Evolutionary conservation across 2,888 invertebrate genomes (phyloP), one percentile per base, ranked within the genome.

Genomic region (Nemapogon koenigi): DNA sequence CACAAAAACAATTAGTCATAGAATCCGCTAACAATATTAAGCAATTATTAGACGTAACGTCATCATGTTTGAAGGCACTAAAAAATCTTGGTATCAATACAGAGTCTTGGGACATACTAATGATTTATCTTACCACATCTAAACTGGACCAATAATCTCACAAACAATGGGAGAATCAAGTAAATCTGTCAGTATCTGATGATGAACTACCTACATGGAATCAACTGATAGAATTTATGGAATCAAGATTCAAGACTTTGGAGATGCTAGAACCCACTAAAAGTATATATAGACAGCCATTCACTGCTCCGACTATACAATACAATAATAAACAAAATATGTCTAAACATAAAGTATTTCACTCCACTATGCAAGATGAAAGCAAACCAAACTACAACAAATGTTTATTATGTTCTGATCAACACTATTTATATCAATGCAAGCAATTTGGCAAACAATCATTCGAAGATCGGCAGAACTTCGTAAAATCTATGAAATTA

Each of bases 81-180:
- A 38, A 18, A 16, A 47, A 47, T 35, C 38, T 48, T 15, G 8
- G 33, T 29, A 29, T 46, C 18, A 28, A 10, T 0, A 47, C 43
- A 4, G 17, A 7, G 38, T 32, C 16, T 16, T 39, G 37, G 37
- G 25, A 45, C 19, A 25, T 35, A 7, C 42, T 48, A 3, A 18
- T 49, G 11, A 42, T 48, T 4, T 38, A 46, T 39, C 37, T 48
- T 3, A 22, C 44, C 14, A 41, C 38, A 35, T 27, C 42, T 10
- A 49, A 49, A 29, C 35, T 50, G 29, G 49, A 50, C 27, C 11
- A 15, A 1, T 46, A 50, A 17, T 39, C 47, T 1, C 41, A 42
- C 6, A 47, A 46, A 30, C 29, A 43, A 17, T 50, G 46, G 49
- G 47, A 50, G 30, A 38, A n/a, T 37, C 39, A 4, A 39, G 16